Evolutionary conservation across 2,888 invertebrate genomes (phyloP).

Genomic region (Mesodorylaimus sp.): DNA sequence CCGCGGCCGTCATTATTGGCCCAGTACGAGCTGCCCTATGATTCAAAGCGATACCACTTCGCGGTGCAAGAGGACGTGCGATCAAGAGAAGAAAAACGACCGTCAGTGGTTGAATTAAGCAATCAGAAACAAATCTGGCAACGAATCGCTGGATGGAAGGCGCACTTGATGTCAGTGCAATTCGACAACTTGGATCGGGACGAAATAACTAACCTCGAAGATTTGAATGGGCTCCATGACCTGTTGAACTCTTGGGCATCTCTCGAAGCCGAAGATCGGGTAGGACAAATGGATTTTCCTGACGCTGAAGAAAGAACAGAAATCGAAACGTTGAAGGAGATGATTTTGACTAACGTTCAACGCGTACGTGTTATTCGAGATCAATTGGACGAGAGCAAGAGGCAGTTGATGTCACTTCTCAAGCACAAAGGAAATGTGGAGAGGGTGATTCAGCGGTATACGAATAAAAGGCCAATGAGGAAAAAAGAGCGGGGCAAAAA

Average conservation of each 20-base stretch:
- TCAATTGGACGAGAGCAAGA: not conserved
- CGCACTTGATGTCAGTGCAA: not conserved
- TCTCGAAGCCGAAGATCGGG: too few species aligned
- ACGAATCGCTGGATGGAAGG: not conserved
- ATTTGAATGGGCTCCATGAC: not conserved
- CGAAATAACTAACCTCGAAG: not conserved
- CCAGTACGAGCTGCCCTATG: too few species aligned
- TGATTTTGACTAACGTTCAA: not conserved
- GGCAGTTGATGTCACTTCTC: not conserved
- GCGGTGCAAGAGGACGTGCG: too few species aligned
- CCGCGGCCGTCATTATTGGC: too few species aligned
- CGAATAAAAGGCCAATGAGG: not conserved
- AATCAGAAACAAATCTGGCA: not conserved
- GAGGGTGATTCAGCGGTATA: not conserved
- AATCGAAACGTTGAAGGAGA: not conserved
- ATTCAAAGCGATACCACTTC: too few species aligned
- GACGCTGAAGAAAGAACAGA: too few species aligned
- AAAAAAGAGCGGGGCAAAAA: too few species aligned
- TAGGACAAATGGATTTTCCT: too few species aligned
- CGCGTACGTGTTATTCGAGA: not conserved
- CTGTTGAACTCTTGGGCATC: too few species aligned
- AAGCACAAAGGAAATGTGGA: not conserved
- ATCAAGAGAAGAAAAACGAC: not conserved
- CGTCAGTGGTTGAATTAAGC: not conserved
- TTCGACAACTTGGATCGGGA: not conserved